phyloP scores from a whole-genome alignment of 2,113 vertebrate species.

The Aphyosemion australe region DNA sequence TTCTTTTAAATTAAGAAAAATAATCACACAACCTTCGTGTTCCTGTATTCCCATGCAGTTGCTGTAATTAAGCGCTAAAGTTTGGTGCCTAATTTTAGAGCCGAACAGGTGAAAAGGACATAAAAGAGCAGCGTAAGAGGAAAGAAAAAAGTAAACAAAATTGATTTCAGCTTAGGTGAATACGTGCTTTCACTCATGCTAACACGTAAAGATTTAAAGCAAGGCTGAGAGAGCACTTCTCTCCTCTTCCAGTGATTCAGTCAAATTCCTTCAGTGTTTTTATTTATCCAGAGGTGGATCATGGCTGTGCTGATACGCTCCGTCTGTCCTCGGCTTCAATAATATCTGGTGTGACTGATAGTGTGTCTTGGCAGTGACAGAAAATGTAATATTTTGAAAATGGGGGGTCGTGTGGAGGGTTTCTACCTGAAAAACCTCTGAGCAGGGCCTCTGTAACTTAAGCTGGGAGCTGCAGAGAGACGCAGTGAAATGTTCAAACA shows the following conservation, averaged over 20 bases:
- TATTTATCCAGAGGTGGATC: constrained; percentile 33
- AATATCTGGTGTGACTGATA: constrained; percentile 57
- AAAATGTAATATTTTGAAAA: constrained; percentile 71
- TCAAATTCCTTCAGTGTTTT: constrained; percentile 37
- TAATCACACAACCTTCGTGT: constrained; percentile 25
- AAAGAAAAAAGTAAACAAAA: constrained; percentile 5
- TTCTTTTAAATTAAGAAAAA: constrained; percentile 41
- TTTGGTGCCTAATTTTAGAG: not conserved
- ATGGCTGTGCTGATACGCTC: constrained; percentile 7
- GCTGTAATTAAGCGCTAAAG: constrained; percentile 13
- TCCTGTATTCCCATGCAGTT: constrained; percentile 5
- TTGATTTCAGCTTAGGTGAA: constrained; percentile 26
- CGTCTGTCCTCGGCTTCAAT: constrained; percentile 39
- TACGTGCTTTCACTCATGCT: constrained; percentile 13
- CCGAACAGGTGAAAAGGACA: constrained; percentile 5
- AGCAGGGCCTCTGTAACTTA: constrained; percentile 53
- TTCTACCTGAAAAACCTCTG: constrained; percentile 47
- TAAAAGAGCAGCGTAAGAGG: constrained; percentile 10
- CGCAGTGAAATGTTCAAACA: constrained; percentile 66
- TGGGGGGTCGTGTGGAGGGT: constrained; percentile 7
- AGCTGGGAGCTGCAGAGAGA: constrained; percentile 52
- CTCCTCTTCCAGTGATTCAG: constrained; percentile 1
- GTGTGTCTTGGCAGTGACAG: constrained; percentile 71
- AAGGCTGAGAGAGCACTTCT: constrained; percentile 9
- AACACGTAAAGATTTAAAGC: constrained; percentile 18